phyloP scores from a whole-genome alignment of 2,113 vertebrate genomes.

The Progne subis region DNA sequence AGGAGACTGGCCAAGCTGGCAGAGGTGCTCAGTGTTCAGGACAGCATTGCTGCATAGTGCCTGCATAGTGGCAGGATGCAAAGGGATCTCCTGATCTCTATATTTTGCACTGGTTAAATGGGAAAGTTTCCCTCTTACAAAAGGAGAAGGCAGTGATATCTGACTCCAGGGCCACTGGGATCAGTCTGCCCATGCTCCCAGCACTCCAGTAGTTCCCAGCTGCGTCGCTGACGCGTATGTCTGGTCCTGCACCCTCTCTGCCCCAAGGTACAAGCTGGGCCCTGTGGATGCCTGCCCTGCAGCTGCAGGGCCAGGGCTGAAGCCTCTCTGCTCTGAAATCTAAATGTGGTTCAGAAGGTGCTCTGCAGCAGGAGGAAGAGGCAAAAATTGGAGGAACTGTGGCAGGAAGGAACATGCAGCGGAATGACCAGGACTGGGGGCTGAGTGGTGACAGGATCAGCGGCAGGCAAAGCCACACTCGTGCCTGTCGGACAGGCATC shows the following conservation, averaged over 20 bases:
- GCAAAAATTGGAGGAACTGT: conserved; percentile 21
- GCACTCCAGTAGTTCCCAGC: neutral
- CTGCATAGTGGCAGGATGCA: rapidly evolving
- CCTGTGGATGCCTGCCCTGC: neutral
- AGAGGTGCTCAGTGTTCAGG: neutral
- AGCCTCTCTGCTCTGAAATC: rapidly evolving
- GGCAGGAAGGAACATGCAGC: neutral
- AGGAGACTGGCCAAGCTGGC: neutral
- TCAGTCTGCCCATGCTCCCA: neutral
- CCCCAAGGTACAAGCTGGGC: rapidly evolving
- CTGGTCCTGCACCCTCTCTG: rapidly evolving
- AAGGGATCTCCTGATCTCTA: neutral
- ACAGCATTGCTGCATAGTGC: neutral
- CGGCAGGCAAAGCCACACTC: neutral
- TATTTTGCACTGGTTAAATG: neutral
- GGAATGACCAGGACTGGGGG: rapidly evolving
- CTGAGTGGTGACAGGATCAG: neutral
- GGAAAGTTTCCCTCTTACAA: neutral
- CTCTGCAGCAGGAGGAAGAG: neutral
- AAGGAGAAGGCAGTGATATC: neutral
- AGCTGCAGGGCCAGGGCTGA: rapidly evolving
- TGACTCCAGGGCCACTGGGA: neutral
- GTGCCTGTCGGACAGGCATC: neutral
- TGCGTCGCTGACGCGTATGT: rapidly evolving
- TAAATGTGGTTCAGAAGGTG: neutral